A percentile compares a stretch with the other conserved stretches of the same genome.
These are phyloP conservation scores for Mobula birostris DNA, from an alignment of 2,113 vertebrate species.

Conservation along the genomic window DNA sequence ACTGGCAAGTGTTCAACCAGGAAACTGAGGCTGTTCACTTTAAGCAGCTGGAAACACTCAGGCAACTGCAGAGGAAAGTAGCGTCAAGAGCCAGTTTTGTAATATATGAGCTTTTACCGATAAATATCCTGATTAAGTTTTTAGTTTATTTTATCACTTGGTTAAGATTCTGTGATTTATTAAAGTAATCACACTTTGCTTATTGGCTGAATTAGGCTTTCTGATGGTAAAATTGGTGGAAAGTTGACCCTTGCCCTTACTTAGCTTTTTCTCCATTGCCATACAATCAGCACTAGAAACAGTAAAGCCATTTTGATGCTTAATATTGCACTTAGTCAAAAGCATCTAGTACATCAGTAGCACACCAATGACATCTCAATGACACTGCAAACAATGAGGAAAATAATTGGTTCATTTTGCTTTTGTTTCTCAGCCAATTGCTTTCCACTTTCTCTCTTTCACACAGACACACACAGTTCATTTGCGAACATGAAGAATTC, in stretches of 20 bases:
- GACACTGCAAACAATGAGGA: background rate
- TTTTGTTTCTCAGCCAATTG: background rate
- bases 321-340: background rate
- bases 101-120: slow-evolving; percentile 48
- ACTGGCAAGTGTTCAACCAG: slow-evolving; percentile 54
- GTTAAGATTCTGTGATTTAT: background rate
- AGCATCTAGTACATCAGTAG: background rate
- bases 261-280: background rate
- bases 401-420: background rate
- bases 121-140: background rate
- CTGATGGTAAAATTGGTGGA: background rate
- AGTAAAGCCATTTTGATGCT: background rate
- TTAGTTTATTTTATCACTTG: slow-evolving; percentile 15
- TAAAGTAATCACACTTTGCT: slow-evolving; percentile 1
- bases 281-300: no score
- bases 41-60: slow-evolving; percentile 74
- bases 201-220: background rate
- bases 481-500: background rate
- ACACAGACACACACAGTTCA: no score
- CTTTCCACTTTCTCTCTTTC: background rate
- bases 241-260: background rate
- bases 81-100: slow-evolving; percentile 51
- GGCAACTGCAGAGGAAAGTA: slow-evolving; percentile 56
- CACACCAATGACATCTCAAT: background rate
- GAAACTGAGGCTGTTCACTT: slow-evolving; percentile 57